A percentile compares a stretch with the other conserved stretches of the same genome.
These are phyloP conservation scores for Glomeris maerens DNA, from an alignment of 1,140 invertebrate species.

Conservation along the genomic window DNA sequence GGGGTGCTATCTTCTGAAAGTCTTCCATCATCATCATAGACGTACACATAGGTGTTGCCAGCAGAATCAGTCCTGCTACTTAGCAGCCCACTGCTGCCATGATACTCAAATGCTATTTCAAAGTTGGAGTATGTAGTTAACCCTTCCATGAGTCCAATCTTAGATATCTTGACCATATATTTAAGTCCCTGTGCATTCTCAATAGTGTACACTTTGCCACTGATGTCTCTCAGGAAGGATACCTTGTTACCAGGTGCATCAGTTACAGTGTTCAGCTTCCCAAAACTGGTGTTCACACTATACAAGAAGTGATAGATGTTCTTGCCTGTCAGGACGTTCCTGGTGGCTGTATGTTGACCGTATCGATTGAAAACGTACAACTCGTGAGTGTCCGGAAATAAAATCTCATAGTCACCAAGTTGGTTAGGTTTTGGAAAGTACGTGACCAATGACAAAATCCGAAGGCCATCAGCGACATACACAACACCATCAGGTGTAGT, in stretches of 20 bases:
- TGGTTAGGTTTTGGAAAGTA: constrained; percentile 77
- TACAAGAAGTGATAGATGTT: constrained; percentile 88
- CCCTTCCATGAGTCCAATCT: constrained; percentile 67
- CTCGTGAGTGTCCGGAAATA: constrained; percentile 79
- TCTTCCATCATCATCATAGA: constrained; percentile 72
- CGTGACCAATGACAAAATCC: constrained; percentile 76
- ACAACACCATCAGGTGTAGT: constrained; percentile 86
- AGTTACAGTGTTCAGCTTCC: constrained; percentile 78
- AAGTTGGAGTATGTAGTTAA: constrained; percentile 28
- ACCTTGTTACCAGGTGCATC: constrained; percentile 88
- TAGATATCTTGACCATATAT: constrained; percentile 72
- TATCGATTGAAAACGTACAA: constrained; percentile 78
- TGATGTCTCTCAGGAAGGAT: constrained; percentile 76
- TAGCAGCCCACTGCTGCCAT: constrained; percentile 60
- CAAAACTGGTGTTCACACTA: constrained; percentile 90
- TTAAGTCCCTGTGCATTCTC: constrained; percentile 87
- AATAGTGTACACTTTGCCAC: constrained; percentile 56
- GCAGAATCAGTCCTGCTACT: constrained; percentile 49
- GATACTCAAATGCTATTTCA: constrained; percentile 49
- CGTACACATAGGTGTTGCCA: constrained; percentile 54
- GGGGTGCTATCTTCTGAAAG: constrained; percentile 69
- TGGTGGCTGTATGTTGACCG: constrained; percentile 85
- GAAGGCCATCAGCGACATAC: constrained; percentile 75
- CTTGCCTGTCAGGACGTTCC: constrained; percentile 80
- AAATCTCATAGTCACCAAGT: constrained; percentile 78